Evolutionary conservation across 2,113 vertebrate genomes (phyloP).

Genomic region (Callocephalon fimbriatum): DNA sequence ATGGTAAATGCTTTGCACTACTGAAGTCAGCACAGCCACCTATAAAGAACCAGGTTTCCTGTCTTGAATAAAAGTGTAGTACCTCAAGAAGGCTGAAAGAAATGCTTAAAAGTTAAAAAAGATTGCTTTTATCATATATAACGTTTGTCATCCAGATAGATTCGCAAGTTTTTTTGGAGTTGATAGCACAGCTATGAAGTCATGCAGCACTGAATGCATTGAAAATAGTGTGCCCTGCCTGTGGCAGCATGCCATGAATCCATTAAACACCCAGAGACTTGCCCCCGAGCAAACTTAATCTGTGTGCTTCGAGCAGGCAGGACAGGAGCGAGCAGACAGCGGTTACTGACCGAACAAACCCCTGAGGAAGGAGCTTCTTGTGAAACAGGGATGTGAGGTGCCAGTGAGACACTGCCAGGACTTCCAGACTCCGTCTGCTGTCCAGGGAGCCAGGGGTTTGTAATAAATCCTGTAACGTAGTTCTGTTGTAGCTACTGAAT

Average conservation of each 20-base stretch:
- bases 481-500: neutral
- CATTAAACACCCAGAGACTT: neutral
- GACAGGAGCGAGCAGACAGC: neutral
- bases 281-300: neutral
- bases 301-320: fast-evolving
- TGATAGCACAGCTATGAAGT: neutral
- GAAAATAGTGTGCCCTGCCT: neutral
- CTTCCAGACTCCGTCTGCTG: neutral
- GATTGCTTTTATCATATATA: neutral
- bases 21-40: neutral
- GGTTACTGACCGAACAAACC: neutral
- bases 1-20: neutral
- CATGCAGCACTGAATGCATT: neutral
- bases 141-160: neutral
- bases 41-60: neutral
- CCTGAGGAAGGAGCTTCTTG: neutral
- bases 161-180: neutral
- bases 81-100: neutral
- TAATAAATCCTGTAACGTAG: neutral
- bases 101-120: neutral
- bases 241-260: neutral
- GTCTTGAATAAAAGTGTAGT: neutral
- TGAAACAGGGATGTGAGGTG: neutral
- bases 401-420: neutral
- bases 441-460: neutral